phyloP scores from a whole-genome alignment of 2,888 invertebrate species.

The Athalia cordata region DNA sequence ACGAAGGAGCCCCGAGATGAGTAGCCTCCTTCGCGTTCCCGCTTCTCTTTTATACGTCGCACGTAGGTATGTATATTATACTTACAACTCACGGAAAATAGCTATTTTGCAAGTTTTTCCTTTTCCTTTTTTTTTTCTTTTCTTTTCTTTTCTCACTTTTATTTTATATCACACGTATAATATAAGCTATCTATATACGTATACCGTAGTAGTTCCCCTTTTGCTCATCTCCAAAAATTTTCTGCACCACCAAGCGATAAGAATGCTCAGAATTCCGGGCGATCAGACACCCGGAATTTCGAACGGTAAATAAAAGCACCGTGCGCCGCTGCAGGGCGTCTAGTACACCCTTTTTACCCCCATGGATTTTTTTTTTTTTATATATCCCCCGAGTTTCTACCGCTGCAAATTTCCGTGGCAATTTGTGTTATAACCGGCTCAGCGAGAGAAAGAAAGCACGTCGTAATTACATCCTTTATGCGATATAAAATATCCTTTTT shows the following conservation, averaged over 20 bases:
- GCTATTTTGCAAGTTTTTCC: no score
- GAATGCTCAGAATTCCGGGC: slow-evolving; percentile 32
- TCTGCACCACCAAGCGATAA: slow-evolving; percentile 19
- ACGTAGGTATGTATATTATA: slow-evolving; percentile 4
- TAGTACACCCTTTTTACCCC: background rate
- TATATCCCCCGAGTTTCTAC: background rate
- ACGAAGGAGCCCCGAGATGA: background rate
- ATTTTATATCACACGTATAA: background rate
- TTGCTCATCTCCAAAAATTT: slow-evolving; percentile 27
- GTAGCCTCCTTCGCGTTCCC: background rate
- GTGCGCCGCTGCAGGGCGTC: background rate
- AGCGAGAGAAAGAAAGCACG: background rate
- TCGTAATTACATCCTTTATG: no score
- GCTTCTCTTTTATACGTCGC: slow-evolving; percentile 10
- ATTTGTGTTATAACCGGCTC: background rate
- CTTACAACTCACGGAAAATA: background rate
- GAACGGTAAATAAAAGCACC: slow-evolving; percentile 27
- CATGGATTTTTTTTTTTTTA: background rate
- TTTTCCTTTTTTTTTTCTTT: no score
- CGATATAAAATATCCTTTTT: no score
- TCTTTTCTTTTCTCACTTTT: no score
- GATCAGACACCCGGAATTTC: slow-evolving; percentile 27
- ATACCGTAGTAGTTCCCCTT: background rate
- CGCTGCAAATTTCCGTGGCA: background rate
- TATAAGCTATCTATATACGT: background rate